Base-by-base conservation (phyloP, 2,113 vertebrate species). In the Notothenia coriiceps region DNA sequence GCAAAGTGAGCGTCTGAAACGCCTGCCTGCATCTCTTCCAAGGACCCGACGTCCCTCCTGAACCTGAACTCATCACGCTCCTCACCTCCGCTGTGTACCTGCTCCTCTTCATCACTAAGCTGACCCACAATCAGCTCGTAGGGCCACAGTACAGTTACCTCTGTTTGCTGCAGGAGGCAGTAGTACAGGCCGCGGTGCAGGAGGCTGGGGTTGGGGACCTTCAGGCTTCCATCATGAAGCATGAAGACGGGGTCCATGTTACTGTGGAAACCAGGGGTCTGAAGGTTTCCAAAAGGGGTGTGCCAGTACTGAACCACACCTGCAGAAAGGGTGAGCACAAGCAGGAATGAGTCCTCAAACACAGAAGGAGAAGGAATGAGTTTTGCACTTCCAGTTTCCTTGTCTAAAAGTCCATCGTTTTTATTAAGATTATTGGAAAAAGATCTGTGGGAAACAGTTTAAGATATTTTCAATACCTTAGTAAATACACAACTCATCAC, bases 101-200 rank as follows among this genome's bases (percentile, higher is more conserved):
- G 51, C 29, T 47, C n/a, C 15, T 29, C 33, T 13, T 63, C 18
- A 15, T n/a, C 0, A 2, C n/a, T 0, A 0, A 2, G n/a, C 0
- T 15, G 50, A 52, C 46, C 25, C 0, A 87, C 29, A 0, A 68
- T 50, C 17, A 93, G 81, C 61, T 88, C 60, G 15, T 94, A 94
- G 0, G 86, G 71, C 63, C 82, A 77, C 70, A 95, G 68, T 2
- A 78, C 82, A 6, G 62, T 72, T 50, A 88, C 84, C 12, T 40
- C 59, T 11, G 35, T 13, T 60, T 88, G 77, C 77, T 43, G 78
- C 65, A 86, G 81, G 50, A 93, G 68, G 83, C 95, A 96, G 86
- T 92, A 92, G 81, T 95, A 96, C 56, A 94, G 77, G 7, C 94
- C 95, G 6, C 70, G 65, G 70, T 95, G 94, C 20, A 88, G 81